A percentile compares a stretch with the other conserved stretches of the same genome.
phyloP scores from a whole-genome alignment of 2,113 vertebrate genomes.

The Microtus ochrogaster region DNA sequence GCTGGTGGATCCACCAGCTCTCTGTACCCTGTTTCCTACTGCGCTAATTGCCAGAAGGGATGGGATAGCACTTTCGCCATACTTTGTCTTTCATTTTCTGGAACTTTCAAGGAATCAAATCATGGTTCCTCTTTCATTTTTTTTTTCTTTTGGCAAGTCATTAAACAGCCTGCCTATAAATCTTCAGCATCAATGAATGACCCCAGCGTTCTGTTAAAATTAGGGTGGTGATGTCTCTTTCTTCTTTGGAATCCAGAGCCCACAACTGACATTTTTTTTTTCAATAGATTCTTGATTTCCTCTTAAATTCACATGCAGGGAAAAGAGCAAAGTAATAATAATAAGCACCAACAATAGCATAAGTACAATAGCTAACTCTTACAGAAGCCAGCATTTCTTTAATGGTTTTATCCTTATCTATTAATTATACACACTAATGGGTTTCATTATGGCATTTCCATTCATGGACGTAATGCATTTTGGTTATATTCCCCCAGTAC shows the following conservation, averaged over 20 bases:
- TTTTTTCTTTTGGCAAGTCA: conserved; percentile 37
- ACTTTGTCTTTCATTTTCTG: neutral
- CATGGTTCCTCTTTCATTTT: conserved; percentile 31
- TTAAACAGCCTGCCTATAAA: conserved; percentile 54
- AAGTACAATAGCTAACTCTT: neutral
- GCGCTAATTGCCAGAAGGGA: conserved; percentile 37
- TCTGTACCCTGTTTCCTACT: neutral
- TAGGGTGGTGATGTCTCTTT: neutral
- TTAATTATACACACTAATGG: neutral
- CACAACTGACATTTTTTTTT: neutral
- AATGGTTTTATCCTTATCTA: neutral
- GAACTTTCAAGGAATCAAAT: conserved; percentile 12
- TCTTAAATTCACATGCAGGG: neutral
- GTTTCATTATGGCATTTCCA: neutral
- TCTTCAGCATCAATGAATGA: neutral
- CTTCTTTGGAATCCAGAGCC: neutral
- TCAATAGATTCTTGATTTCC: conserved; percentile 14
- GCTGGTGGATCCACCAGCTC: conserved; percentile 10
- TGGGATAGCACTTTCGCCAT: neutral
- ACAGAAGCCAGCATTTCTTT: neutral
- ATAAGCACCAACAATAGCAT: neutral
- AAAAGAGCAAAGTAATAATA: neutral
- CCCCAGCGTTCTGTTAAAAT: neutral
- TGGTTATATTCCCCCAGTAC: neutral
- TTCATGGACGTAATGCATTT: neutral